phyloP scores from a whole-genome alignment of 2,797 vertebrate species.

The Halcyon badia region DNA sequence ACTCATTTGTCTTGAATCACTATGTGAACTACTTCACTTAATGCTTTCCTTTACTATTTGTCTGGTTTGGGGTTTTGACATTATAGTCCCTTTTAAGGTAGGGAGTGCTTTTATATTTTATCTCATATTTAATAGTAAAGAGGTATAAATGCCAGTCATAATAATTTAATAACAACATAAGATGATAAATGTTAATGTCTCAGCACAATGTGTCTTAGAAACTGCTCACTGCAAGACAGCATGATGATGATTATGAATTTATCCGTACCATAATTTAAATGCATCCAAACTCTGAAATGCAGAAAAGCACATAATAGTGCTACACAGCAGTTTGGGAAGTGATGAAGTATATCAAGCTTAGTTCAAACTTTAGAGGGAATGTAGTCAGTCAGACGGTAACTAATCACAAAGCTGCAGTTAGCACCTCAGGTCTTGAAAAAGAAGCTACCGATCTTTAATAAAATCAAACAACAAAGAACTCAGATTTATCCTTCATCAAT shows the following conservation, averaged over 20 bases:
- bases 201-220: conserved; percentile 23
- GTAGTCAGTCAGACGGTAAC: background rate
- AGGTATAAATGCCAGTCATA: background rate
- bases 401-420: background rate
- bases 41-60: conserved; percentile 8
- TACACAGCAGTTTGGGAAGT: background rate
- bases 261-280: conserved; percentile 12
- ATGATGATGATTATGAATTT: background rate
- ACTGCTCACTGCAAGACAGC: background rate
- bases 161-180: conserved; percentile 23
- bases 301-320: background rate
- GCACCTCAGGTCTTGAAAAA: background rate
- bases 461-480: background rate
- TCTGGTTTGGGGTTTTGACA: background rate
- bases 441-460: background rate
- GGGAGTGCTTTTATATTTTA: background rate
- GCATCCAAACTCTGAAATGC: background rate
- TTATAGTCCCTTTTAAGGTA: background rate
- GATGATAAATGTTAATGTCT: conserved; percentile 18
- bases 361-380: background rate
- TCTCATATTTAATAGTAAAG: background rate
- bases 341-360: background rate
- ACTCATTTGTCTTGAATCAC: background rate
- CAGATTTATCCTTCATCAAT: background rate
- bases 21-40: background rate